phyloP scores from a whole-genome alignment of 2,797 vertebrate species.

The Notolabrus celidotus region DNA sequence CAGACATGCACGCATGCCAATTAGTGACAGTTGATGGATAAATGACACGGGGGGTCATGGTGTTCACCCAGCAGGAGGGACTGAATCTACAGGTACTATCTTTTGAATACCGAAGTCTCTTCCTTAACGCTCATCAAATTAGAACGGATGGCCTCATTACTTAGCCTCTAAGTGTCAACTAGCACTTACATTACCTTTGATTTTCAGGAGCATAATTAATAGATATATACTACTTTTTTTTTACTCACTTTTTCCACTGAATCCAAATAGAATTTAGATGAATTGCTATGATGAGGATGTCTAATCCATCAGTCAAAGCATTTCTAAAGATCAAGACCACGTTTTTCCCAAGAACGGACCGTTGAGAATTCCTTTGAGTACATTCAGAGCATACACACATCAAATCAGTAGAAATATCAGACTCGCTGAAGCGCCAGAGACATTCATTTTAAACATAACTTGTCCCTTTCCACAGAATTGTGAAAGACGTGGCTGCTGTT shows the following conservation, averaged over 20 bases:
- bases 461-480: too few species aligned
- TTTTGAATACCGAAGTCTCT: slow-evolving; percentile 45
- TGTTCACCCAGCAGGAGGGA: slow-evolving; percentile 32
- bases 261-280: slow-evolving; percentile 1
- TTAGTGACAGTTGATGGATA: slow-evolving; percentile 47
- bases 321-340: neutral
- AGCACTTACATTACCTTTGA: slow-evolving; percentile 42
- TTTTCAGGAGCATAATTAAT: slow-evolving; percentile 49
- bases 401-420: neutral
- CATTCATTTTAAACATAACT: neutral
- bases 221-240: neutral
- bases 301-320: neutral
- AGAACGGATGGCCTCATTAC: slow-evolving; percentile 62
- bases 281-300: neutral
- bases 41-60: slow-evolving; percentile 24
- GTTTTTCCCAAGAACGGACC: neutral
- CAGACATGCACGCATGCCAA: slow-evolving; percentile 20
- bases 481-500: too few species aligned
- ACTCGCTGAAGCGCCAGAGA: neutral
- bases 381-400: neutral
- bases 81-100: slow-evolving; percentile 58
- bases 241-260: neutral
- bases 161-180: slow-evolving; percentile 29
- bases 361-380: neutral
- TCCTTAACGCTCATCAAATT: slow-evolving; percentile 66